Conservation (phyloP, 2,797 vertebrate genomes). For the Tachyglossus aculeatus region DNA sequence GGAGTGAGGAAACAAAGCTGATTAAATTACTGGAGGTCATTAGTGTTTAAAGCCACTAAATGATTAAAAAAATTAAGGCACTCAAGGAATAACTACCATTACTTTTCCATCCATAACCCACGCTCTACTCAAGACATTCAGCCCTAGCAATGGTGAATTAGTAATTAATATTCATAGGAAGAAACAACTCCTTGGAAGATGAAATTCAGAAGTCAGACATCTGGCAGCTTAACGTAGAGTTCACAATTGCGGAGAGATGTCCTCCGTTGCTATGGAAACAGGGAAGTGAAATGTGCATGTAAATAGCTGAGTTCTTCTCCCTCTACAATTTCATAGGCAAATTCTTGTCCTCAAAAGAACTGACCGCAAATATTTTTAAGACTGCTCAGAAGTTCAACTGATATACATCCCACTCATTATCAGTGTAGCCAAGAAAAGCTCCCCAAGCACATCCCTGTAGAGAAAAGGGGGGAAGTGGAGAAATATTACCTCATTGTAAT, state of each 20-base stretch:
- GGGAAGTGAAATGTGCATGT: conserved; percentile 19
- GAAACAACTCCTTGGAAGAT: conserved; percentile 54
- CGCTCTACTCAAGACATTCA: conserved; percentile 21
- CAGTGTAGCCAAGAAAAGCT: too few species aligned
- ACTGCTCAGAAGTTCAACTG: too few species aligned
- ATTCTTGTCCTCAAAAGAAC: background rate
- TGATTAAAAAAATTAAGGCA: conserved; percentile 5
- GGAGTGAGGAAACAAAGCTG: conserved; percentile 37
- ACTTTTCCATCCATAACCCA: conserved; percentile 18
- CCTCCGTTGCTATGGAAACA: conserved; percentile 37
- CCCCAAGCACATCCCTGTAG: too few species aligned
- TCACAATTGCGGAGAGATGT: conserved; percentile 48
- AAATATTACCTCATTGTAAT: too few species aligned
- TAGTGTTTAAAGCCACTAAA: conserved; percentile 20
- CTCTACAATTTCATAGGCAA: background rate
- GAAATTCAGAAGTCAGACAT: conserved; percentile 59
- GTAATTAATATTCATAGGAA: conserved; percentile 57
- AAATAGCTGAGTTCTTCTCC: conserved; percentile 34
- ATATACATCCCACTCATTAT: too few species aligned
- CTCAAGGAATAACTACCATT: conserved; percentile 4
- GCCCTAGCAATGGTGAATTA: conserved; percentile 19
- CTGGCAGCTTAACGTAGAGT: conserved; percentile 54
- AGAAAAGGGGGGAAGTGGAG: too few species aligned
- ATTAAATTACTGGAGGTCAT: conserved; percentile 24
- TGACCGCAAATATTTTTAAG: too few species aligned